phyloP scores from a whole-genome alignment of 2,888 invertebrate genomes.

The Limnephilus auricula region DNA sequence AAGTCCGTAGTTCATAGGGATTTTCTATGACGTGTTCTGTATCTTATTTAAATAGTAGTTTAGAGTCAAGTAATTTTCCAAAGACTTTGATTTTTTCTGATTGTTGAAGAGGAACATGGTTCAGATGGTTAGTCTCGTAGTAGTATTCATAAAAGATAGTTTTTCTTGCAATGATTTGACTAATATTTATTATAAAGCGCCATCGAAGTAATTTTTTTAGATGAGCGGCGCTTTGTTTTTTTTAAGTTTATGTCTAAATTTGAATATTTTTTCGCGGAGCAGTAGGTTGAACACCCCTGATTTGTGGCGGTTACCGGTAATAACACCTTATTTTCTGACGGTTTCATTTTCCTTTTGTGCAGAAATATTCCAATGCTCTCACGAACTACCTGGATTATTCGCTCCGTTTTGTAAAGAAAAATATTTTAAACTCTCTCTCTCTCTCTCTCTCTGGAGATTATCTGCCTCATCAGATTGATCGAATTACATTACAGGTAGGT shows the following conservation, averaged over 20 bases:
- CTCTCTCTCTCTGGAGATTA: background rate
- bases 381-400: background rate
- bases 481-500: background rate
- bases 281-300: background rate
- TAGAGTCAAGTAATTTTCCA: too few relatives aligned
- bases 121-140: too few relatives aligned
- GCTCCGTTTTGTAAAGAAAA: background rate
- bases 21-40: too few relatives aligned
- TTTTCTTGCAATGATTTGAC: too few relatives aligned
- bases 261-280: background rate
- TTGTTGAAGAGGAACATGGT: too few relatives aligned
- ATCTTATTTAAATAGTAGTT: too few relatives aligned
- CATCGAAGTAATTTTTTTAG: too few relatives aligned
- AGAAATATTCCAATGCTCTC: background rate
- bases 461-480: background rate
- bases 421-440: background rate
- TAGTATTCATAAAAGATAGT: too few relatives aligned
- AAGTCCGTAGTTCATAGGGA: too few relatives aligned
- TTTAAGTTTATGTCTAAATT: too few relatives aligned
- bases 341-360: slow-evolving; percentile 13
- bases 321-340: background rate
- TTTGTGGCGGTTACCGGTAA: slow-evolving; percentile 24
- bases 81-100: too few relatives aligned
- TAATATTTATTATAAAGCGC: background rate
- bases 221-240: too few relatives aligned